Evolutionary conservation across 2,888 invertebrate species (phyloP), one percentile per base, ranked within the genome.

Genomic region (Tinea trinotella): DNA sequence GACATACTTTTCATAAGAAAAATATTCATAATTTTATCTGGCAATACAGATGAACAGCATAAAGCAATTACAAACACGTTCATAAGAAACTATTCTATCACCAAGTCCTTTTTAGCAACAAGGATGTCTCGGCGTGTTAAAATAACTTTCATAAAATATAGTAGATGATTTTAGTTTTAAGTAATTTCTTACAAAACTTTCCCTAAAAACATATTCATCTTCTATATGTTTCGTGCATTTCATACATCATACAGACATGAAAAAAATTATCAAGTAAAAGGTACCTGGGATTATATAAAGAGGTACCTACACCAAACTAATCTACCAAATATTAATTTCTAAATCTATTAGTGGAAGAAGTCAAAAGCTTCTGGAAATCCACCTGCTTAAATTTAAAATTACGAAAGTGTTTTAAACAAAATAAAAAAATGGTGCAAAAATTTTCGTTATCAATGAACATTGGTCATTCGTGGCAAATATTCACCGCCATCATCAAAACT

Each of bases 191-290:
- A 62, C 67, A 71, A 68, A 61, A 60, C 69, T 70, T 74, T 66
- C 66, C 66, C 66, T 72, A 71, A 71, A 75, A 71, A 79, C 76
- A 75, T 71, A 78, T 69, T 75, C 89, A 91, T 92, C 92, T 92
- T 92, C 92, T 92, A 92, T 90, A 92, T 90, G 92, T 92, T 92
- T 92, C 92, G 92, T 92, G 92, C 92, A 92, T 92, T 92, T 92
- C 92, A 88, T 91, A 91, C 90, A 91, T 91, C 90, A 92, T 92
- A 92, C 92, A 92, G 91, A 89, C 84, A 84, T 75, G 70, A 72
- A 70, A 62, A n/a, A 61, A 53, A 61, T 58, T 53, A 35, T 40
- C 72, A 82, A 84, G 75, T 78, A 73, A 85, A 83, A 75, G 87
- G 84, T 82, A 85, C 86, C 87, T 86, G 60, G 69, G 76, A 79